Evolutionary conservation across 2,797 vertebrate genomes (phyloP), one percentile per base, ranked within the genome.

Genomic region (Buceros bicornis): DNA sequence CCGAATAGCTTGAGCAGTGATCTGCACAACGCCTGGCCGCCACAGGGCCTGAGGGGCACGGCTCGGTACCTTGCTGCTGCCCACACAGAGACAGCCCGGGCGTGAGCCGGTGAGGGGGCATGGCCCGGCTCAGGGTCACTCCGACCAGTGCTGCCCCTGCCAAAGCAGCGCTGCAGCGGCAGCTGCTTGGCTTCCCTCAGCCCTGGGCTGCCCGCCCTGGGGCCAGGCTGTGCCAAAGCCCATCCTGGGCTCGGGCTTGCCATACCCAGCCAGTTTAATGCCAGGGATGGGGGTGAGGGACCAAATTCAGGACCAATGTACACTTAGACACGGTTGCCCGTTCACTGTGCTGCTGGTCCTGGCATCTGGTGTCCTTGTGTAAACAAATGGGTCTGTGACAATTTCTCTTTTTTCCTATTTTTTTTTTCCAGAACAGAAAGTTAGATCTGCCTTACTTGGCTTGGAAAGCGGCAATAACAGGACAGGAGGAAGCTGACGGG

Each of bases 161-260:
- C 5, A 31, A 16, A 82, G 28, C 40, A 61, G 31, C 1, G 3
- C 18, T 26, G 22, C 0, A 3, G 84, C 11, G 35, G 69, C 97
- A 97, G 96, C 93, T 97, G 94, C 89, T 97, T 16, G 1, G 72
- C 57, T 96, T 96, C 92, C 93, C 73, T 37, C 72, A 51, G 87
- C 89, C 90, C 81, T 35, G 87, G 83, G 16, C 26, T 74, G n/a
- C 31, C 10, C 1, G 8, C 10, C 6, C 33, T 0, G 2, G 24
- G 53, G 65, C 11, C n/a, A 31, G 43, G 53, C 47, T 4, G 1
- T 2, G 8, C 40, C 53, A 51, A 31, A 72, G 11, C 29, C 13
- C 1, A 1, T 26, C 33, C 33, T 33, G 33, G 33, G 33, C 33
- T 33, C 33, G 2, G 2, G 43, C 33, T 51, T n/a, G 16, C 29